Evolutionary conservation across 2,113 vertebrate species (phyloP).

Genomic region (Hippocampus abdominalis): DNA sequence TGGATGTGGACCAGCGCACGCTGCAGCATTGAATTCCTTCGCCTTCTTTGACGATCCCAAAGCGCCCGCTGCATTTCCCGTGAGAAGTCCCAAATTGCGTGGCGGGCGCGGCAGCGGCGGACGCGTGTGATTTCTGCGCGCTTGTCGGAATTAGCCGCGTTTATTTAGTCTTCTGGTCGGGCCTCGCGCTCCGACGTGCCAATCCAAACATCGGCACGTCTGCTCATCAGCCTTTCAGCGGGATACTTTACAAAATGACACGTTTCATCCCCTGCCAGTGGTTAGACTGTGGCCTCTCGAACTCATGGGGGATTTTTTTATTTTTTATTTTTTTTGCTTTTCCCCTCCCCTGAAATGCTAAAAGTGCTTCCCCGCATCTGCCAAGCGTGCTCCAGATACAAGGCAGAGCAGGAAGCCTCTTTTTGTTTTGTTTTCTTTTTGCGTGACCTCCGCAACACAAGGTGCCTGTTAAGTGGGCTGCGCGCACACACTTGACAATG

Average conservation of each 20-base stretch:
- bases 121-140: conserved; percentile 27
- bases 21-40: not conserved
- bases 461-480: conserved; percentile 59
- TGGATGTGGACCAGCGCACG: not conserved
- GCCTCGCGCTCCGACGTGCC: conserved; percentile 31
- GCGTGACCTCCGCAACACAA: conserved; percentile 67
- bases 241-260: conserved; percentile 68
- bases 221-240: conserved; percentile 47
- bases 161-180: conserved; percentile 62
- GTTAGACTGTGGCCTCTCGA: conserved; percentile 53
- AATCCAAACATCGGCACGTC: conserved; percentile 47
- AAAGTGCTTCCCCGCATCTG: conserved; percentile 57
- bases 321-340: conserved; percentile 2
- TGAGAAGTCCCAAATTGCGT: conserved; percentile 20
- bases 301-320: conserved; percentile 17
- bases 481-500: conserved; percentile 37
- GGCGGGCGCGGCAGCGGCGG: not conserved
- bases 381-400: conserved; percentile 67
- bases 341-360: conserved; percentile 46
- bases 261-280: conserved; percentile 52
- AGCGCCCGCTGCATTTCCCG: conserved; percentile 14
- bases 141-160: conserved; percentile 56
- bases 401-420: conserved; percentile 68
- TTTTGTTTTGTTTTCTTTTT: conserved; percentile 10
- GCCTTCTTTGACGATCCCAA: not conserved